Base-by-base conservation (phyloP, 2,113 vertebrate genomes). In the Emydocephalus ijimae region DNA sequence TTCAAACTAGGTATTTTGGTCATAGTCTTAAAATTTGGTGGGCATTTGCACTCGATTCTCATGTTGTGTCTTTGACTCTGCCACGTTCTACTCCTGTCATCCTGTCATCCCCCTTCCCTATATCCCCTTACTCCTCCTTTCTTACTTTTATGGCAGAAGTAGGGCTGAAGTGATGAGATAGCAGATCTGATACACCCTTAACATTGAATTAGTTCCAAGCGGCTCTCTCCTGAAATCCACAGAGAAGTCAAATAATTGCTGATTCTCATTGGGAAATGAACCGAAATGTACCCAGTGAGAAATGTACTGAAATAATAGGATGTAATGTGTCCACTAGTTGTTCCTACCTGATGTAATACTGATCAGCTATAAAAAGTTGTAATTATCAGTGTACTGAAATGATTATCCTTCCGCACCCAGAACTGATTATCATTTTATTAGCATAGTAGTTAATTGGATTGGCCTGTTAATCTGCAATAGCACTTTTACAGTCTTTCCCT, bases 351-450 rank as follows among this genome's bases (percentile, higher is more conserved):
- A 81, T 21, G 34, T 39, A 81, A 81, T 20, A 43, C 34, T 43
- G 34, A 81, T 43, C 74, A 81, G 18, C 34, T 21, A 81, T 81
- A 81, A 81, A 81, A 81, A 21, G 3, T 81, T 81, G 15, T 54
- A 12, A 88, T 54, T 56, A 10, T 56, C n/a, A 55, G 12, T 45
- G 23, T 69, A 18, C 34, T 92, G 87, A 89, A 85, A 45, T 54
- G 55, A 57, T 56, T 85, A 92, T n/a, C 26, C 24, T 57, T 56
- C 34, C 48, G 4, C 39, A 26, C 24, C 34, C 64, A 92, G 52
- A 81, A 92, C 14, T 45, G 34, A 92, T 74, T 26, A 89, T 74
- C 15, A 39, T 39, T 89, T 89, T 92, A 88, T 92, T 92, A 92
- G 39, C 39, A 50, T 20, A 50, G 26, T 89, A 52, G 52, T 54